Base-by-base conservation (phyloP, 2,888 invertebrate genomes). In the Pseudoips prasinana region DNA sequence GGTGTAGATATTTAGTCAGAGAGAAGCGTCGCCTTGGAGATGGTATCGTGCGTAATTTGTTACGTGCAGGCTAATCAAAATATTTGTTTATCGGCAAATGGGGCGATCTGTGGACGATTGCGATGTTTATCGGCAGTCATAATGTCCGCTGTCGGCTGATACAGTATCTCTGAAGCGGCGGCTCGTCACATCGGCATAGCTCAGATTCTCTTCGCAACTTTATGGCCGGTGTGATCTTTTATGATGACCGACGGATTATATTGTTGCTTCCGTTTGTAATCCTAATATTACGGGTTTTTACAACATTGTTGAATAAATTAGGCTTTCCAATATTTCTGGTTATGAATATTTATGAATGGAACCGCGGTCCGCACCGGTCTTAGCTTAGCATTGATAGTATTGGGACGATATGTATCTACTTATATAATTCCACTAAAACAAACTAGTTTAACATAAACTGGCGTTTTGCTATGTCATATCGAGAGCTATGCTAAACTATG, bases 11-110 rank as follows among this genome's bases (percentile, higher is more conserved):
- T 46, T 52, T 35, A 28, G 35, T 38, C 32, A 23, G 31, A 46
- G 30, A 46, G n/a, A n/a, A n/a, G 41, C 42, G 41, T 49, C 39
- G 34, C 28, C 39, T 14, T 31, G 33, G 20, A 46, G 79, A 80
- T 79, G 45, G 33, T 82, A 81, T 82, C 78, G 28, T 27, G 45
- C 45, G 69, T 78, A 72, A 82, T 82, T 82, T 82, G 76, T 80
- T 67, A 70, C 65, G 46, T n/a, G 60, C 50, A 46, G 57, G 64
- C 65, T 65, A 75, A 81, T 82, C 79, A 80, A 79, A 83, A 80
- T 76, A 81, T 82, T 84, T 80, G 65, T 78, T 74, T 72, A 78
- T 76, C 67, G 58, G 41, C 46, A 43, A 54, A 46, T 44, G 49
- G 50, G 57, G 7, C 20, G 20, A 20, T 20, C 7, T 20, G 20